Conservation (phyloP, 1,140 invertebrate species). For the Galleria mellonella region DNA sequence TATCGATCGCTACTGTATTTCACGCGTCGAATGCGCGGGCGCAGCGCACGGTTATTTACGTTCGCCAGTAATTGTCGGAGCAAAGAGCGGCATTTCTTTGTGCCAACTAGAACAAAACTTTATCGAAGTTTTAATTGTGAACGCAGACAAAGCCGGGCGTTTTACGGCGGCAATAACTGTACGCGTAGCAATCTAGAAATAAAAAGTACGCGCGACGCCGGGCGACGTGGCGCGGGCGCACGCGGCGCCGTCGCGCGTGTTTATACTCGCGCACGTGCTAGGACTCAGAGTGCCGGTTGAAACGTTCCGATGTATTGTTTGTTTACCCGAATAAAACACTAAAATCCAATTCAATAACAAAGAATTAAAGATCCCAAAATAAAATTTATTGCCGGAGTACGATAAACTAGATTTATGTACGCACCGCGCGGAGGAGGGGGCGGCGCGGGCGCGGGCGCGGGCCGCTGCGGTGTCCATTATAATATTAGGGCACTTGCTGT, state of each 20-base stretch:
- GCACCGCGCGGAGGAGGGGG: slow-evolving; percentile 17
- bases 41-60: slow-evolving; percentile 51
- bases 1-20: slow-evolving; percentile 54
- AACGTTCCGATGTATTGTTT: slow-evolving; percentile 65
- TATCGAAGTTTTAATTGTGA: slow-evolving; percentile 68
- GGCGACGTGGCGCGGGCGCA: slow-evolving; percentile 37
- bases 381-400: slow-evolving; percentile 71
- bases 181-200: slow-evolving; percentile 48
- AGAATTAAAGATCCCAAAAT: slow-evolving; percentile 74
- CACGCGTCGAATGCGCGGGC: slow-evolving; percentile 19
- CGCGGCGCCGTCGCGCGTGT: slow-evolving; percentile 27
- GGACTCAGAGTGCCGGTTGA: slow-evolving; percentile 52
- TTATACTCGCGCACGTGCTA: slow-evolving; percentile 57
- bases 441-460: slow-evolving; percentile 18
- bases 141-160: slow-evolving; percentile 51
- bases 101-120: slow-evolving; percentile 51
- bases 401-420: slow-evolving; percentile 73
- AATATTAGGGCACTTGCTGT: slow-evolving; percentile 56
- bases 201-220: slow-evolving; percentile 51
- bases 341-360: slow-evolving; percentile 74
- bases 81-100: slow-evolving; percentile 64
- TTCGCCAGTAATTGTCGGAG: slow-evolving; percentile 40
- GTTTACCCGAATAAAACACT: slow-evolving; percentile 73
- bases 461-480: slow-evolving; percentile 43
- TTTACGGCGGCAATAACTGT: slow-evolving; percentile 36